A percentile compares a stretch with the other conserved stretches of the same genome.
Evolutionary conservation across 2,797 vertebrate species (phyloP).

Genomic region (Cossypha dichroa): DNA sequence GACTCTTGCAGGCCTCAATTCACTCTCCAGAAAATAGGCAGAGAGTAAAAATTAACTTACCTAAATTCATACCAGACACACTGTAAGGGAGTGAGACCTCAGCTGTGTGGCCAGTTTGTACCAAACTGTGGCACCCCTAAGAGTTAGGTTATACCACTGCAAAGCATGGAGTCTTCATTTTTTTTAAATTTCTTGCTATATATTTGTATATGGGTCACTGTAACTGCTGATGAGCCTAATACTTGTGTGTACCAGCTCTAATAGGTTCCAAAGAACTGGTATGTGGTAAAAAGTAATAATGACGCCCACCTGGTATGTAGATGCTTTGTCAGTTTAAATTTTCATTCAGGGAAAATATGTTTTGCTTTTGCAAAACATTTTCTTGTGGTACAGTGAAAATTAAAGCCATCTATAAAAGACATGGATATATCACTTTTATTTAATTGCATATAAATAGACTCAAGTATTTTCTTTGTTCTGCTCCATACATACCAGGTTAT

Average conservation of each 20-base stretch:
- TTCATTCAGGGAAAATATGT: not conserved
- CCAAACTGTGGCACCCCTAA: not conserved
- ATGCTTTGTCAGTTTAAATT: not conserved
- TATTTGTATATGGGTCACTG: not conserved
- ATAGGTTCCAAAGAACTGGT: not conserved
- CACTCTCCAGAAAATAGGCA: not conserved
- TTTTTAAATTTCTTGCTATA: not conserved
- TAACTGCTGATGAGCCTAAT: not conserved
- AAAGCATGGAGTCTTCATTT: not conserved
- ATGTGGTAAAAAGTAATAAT: not conserved
- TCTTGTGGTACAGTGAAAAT: not conserved
- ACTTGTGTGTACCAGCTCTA: not conserved
- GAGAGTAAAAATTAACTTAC: not conserved
- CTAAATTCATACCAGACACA: not conserved
- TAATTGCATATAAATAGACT: not conserved
- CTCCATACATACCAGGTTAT: not conserved
- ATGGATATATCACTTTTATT: constrained; percentile 10
- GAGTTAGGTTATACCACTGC: not conserved
- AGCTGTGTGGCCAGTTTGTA: not conserved
- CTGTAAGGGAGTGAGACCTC: not conserved
- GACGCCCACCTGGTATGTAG: not conserved
- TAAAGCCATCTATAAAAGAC: constrained; percentile 46
- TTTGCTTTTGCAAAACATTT: not conserved
- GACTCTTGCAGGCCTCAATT: not conserved
- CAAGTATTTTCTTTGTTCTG: not conserved